Evolutionary conservation across 2,888 invertebrate species (phyloP).

Genomic region (Saturnia japonica): DNA sequence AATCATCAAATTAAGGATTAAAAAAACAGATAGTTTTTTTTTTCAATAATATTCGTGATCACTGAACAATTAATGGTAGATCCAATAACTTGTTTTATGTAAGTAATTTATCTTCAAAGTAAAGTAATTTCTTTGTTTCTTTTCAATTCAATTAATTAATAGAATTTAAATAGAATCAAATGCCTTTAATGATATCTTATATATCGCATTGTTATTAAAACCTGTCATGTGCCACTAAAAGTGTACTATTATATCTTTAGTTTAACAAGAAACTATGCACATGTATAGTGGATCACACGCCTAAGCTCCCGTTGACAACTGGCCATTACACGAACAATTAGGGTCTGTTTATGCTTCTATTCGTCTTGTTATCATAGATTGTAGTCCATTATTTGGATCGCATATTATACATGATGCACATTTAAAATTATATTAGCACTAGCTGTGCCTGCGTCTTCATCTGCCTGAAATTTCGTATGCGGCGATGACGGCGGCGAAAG

Average conservation of each 20-base stretch:
- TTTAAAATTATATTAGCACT: not conserved
- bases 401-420: not conserved
- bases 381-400: not conserved
- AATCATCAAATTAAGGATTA: no score
- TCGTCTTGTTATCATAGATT: slow-evolving; percentile 23
- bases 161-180: not conserved
- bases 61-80: no score
- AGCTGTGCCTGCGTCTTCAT: no score
- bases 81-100: no score
- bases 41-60: no score
- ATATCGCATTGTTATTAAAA: not conserved
- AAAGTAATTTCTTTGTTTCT: no score
- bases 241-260: not conserved
- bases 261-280: not conserved
- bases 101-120: no score
- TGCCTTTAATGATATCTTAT: not conserved
- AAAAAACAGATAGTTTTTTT: no score
- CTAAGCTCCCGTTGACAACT: slow-evolving; percentile 6
- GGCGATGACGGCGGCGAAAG: no score
- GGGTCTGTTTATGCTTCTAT: slow-evolving; percentile 10
- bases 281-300: not conserved
- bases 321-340: slow-evolving; percentile 27
- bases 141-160: no score
- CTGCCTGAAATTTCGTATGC: no score
- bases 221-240: not conserved